Evolutionary conservation across 2,113 vertebrate species (phyloP), one percentile per base, ranked within the genome.

Genomic region (Lethenteron reissneri): DNA sequence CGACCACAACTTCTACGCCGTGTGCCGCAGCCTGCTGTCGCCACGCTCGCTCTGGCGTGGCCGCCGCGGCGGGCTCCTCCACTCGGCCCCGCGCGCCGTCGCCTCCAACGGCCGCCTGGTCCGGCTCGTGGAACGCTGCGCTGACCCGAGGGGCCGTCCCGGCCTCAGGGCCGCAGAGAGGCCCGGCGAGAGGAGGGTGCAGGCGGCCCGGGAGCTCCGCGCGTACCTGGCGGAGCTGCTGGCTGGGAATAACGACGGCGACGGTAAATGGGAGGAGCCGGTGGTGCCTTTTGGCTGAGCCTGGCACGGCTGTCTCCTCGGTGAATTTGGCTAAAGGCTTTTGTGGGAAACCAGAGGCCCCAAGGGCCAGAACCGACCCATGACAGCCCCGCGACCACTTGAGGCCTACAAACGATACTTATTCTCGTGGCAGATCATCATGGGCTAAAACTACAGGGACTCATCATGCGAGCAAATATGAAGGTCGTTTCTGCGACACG

Each of bases 1-100:
- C 80, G 94, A 99, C 83, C 94, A 99, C 82, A 99, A 99, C 81
- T 99, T 94, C n/a, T 99, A 99, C 10, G 94, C 94, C 56, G 62
- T 99, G 77, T 99, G 92, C 77, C 94, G 96, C 80, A 99, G 97
- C 82, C 88, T 99, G 74, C 82, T 99, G 75, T 97, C 88, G 12
- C 84, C 85, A 77, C 88, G 88, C 2, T 88, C 94, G 80, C 88
- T 83, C 0, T 99, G 94, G 94, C 85, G 92, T 76, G 94, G 94
- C 75, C 87, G 90, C 74, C 91, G 89, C 0, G 94, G 94, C 70
- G 92, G 94, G 70, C 90, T 97, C 11, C 89, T 97, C 71, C 94
- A 99, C 3, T 84, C 94, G 79, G 88, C 89, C 71, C 92, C 94
- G 1, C 79, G 84, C 74, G 86, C 89, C 74, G 81, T 97, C 78